Conservation (phyloP, 1,140 invertebrate genomes). For the Solen grandis region DNA sequence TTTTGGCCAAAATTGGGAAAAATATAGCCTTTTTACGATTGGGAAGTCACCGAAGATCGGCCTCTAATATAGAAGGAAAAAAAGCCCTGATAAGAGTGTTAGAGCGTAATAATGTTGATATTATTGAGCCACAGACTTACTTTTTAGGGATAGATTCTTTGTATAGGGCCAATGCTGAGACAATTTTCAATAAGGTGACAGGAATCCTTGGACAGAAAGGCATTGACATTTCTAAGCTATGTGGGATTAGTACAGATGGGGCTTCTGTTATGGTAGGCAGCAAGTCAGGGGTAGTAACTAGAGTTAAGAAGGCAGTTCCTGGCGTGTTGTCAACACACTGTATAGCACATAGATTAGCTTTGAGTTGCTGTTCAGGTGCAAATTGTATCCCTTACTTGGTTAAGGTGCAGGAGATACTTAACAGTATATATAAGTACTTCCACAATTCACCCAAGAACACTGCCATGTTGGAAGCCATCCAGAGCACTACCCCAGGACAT, state of each 20-base stretch:
- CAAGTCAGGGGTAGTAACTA: constrained; percentile 58
- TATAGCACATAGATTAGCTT: too few species aligned
- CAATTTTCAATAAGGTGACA: constrained; percentile 4
- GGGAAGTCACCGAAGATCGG: too few species aligned
- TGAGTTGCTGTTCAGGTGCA: too few species aligned
- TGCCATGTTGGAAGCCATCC: constrained; percentile 46
- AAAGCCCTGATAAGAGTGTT: constrained; percentile 17
- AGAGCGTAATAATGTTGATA: constrained; percentile 2
- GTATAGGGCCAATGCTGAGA: constrained; percentile 9
- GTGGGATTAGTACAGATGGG: constrained; percentile 12
- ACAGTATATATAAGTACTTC: constrained; percentile 55
- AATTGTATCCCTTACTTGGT: constrained; percentile 48
- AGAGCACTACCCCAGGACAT: constrained; percentile 2
- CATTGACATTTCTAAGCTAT: neutral
- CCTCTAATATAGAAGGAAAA: too few species aligned
- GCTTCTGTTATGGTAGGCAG: constrained; percentile 59
- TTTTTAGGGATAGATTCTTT: constrained; percentile 22
- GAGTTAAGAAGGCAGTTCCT: constrained; percentile 40
- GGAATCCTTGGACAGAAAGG: constrained; percentile 7
- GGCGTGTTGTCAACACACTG: constrained; percentile 52
- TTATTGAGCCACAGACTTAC: neutral
- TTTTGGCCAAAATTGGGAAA: too few species aligned
- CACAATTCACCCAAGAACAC: constrained; percentile 45
- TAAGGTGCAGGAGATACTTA: too few species aligned
- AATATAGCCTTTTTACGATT: too few species aligned